Evolutionary conservation across 2,113 vertebrate species (phyloP).

Genomic region (Apteryx owenii): DNA sequence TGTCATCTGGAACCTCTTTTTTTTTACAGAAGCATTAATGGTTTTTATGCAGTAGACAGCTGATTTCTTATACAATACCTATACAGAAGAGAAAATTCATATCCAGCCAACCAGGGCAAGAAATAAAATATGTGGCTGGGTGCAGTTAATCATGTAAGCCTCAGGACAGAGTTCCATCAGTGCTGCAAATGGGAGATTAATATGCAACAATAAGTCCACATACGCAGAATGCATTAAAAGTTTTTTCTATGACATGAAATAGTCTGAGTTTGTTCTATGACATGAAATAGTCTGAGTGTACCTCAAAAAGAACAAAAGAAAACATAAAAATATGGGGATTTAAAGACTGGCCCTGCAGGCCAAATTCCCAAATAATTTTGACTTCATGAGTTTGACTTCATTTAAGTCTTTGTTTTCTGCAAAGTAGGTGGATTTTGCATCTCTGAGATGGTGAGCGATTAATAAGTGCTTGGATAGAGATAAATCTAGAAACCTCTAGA

Average conservation of each 20-base stretch:
- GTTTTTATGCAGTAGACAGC: background rate
- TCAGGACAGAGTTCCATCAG: slow-evolving; percentile 35
- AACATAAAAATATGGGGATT: background rate
- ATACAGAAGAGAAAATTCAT: slow-evolving; percentile 38
- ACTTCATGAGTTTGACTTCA: background rate
- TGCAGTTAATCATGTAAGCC: slow-evolving; percentile 46
- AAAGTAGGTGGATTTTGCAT: background rate
- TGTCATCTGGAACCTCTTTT: background rate
- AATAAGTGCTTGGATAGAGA: background rate
- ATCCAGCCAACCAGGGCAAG: slow-evolving; percentile 44
- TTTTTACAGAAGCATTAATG: background rate
- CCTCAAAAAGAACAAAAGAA: background rate
- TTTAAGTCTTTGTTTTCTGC: background rate
- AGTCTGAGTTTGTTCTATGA: background rate
- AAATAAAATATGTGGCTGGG: slow-evolving; percentile 35
- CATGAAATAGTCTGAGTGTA: background rate
- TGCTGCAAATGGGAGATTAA: slow-evolving; percentile 43
- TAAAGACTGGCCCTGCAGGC: background rate
- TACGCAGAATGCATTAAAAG: background rate
- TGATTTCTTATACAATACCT: slow-evolving; percentile 50
- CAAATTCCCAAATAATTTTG: slow-evolving; percentile 17
- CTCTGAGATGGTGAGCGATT: background rate
- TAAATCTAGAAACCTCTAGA: background rate
- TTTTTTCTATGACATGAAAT: background rate
- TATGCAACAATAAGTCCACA: background rate